Evolutionary conservation across 2,797 vertebrate species (phyloP).

Genomic region (Pygocentrus nattereri): DNA sequence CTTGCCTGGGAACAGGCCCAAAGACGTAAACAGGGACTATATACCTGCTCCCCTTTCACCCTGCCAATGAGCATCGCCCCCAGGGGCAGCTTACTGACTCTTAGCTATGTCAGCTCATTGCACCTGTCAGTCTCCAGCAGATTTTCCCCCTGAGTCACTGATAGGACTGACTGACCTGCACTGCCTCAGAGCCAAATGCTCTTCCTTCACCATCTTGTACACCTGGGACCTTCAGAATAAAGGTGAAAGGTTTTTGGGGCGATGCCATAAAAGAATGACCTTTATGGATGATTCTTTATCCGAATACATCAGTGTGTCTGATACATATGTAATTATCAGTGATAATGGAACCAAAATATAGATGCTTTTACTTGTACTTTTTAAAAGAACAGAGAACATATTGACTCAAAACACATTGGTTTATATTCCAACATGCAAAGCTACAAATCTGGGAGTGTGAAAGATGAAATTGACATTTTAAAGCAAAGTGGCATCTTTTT

Average conservation of each 20-base stretch:
- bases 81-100: slow-evolving; percentile 35
- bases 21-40: slow-evolving; percentile 42
- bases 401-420: no score
- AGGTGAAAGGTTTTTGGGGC: neutral
- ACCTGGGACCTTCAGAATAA: neutral
- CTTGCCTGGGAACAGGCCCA: slow-evolving; percentile 31
- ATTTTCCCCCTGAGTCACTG: slow-evolving; percentile 1
- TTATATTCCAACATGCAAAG: no score
- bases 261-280: neutral
- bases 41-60: slow-evolving; percentile 12
- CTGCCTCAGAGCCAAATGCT: slow-evolving; percentile 17
- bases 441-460: no score
- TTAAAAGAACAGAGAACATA: no score
- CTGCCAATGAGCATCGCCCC: slow-evolving; percentile 24
- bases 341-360: no score
- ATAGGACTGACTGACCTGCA: slow-evolving; percentile 11
- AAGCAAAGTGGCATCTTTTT: no score
- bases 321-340: no score
- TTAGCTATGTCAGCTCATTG: slow-evolving; percentile 45
- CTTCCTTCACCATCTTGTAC: neutral
- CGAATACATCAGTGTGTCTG: no score
- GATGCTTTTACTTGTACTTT: no score
- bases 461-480: no score
- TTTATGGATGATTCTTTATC: neutral
- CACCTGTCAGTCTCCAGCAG: slow-evolving; percentile 28